phyloP scores from a whole-genome alignment of 2,888 invertebrate genomes.

The Theretra japonica region DNA sequence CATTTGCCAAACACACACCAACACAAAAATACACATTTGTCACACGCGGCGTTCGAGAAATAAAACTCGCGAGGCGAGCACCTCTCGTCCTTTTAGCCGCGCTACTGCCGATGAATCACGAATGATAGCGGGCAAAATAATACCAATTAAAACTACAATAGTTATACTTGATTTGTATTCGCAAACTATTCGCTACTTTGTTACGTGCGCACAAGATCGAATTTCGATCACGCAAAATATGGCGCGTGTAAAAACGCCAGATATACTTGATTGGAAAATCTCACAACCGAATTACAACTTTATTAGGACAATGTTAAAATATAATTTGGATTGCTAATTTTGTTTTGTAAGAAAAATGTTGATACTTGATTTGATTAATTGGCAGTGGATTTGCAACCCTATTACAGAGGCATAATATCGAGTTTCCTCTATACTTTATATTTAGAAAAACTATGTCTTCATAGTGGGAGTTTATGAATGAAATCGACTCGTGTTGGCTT shows the following conservation, averaged over 20 bases:
- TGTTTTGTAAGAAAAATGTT: neutral
- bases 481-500: constrained; percentile 12
- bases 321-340: neutral
- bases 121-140: constrained; percentile 73
- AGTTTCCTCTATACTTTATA: neutral
- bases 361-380: neutral
- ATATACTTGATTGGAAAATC: neutral
- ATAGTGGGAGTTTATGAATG: constrained; percentile 25
- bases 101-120: constrained; percentile 78
- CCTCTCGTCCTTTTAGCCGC: constrained; percentile 61
- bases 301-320: neutral
- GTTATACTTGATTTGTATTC: constrained; percentile 45
- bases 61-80: constrained; percentile 59
- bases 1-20: constrained; percentile 19
- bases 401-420: neutral
- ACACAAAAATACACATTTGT: constrained; percentile 42
- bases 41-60: constrained; percentile 60
- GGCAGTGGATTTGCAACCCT: neutral
- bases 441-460: neutral
- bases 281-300: constrained; percentile 14
- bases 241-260: constrained; percentile 1
- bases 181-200: constrained; percentile 58
- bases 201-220: neutral
- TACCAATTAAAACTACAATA: constrained; percentile 69
- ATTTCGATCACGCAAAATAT: constrained; percentile 4